Percentiles rank a stretch among this genome's conserved stretches.
phyloP scores from a whole-genome alignment of 2,113 vertebrate genomes.

The Dicaeum eximium region DNA sequence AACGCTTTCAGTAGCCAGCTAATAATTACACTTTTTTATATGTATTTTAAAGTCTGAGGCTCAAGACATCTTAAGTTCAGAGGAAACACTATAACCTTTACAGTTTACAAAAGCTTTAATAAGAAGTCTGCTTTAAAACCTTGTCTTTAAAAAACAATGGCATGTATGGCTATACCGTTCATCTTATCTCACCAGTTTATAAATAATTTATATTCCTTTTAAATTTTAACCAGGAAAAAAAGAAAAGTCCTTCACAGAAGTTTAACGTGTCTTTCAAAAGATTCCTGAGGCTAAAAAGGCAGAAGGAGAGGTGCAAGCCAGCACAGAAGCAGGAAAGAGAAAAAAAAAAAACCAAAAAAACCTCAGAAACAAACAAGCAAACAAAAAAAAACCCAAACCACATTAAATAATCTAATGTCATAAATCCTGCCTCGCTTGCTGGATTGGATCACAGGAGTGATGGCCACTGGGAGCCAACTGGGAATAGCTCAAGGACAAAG shows the following conservation, averaged over 20 bases:
- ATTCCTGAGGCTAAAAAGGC: background rate
- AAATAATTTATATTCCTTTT: conserved; percentile 32
- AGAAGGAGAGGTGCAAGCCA: background rate
- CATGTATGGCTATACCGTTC: background rate
- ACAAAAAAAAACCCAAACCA: background rate
- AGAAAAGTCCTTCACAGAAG: background rate
- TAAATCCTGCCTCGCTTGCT: background rate
- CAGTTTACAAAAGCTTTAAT: background rate
- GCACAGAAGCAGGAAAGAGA: background rate
- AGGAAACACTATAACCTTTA: background rate
- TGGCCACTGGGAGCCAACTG: background rate
- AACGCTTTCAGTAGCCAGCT: background rate
- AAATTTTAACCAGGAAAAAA: background rate
- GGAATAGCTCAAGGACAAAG: background rate
- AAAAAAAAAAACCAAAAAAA: too few relatives aligned
- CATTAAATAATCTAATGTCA: background rate
- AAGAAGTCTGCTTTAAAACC: background rate
- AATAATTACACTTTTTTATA: background rate
- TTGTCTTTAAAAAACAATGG: background rate
- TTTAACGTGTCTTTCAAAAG: background rate
- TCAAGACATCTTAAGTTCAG: background rate
- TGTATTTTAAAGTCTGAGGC: background rate
- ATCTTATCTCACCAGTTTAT: conserved; percentile 6
- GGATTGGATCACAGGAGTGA: background rate
- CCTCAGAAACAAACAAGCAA: background rate